Conservation (phyloP, 2,113 vertebrate genomes). For the Ophiodon elongatus region DNA sequence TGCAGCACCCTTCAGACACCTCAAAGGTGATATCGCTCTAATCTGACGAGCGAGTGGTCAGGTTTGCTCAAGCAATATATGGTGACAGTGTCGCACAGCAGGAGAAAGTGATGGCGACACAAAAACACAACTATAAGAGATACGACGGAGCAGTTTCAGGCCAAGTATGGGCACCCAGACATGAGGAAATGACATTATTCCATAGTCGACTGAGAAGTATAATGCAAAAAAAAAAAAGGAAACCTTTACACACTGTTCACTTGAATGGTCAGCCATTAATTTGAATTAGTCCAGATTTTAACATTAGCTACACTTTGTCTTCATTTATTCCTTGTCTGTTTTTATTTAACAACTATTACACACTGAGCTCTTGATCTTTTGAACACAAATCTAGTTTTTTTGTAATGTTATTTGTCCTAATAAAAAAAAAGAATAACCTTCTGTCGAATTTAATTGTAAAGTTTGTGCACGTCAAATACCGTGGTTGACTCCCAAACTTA, state of each 20-base stretch:
- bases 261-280: background rate
- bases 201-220: background rate
- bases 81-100: conserved; percentile 14
- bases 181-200: background rate
- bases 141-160: conserved; percentile 15
- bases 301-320: background rate
- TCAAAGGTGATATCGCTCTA: conserved; percentile 3
- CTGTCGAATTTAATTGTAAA: background rate
- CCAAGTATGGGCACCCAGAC: background rate
- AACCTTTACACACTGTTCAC: background rate
- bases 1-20: background rate
- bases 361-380: background rate
- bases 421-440: background rate
- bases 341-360: background rate
- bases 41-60: conserved; percentile 13
- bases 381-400: background rate
- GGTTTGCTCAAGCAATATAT: background rate
- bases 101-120: conserved; percentile 10
- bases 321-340: background rate
- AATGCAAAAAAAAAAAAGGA: background rate
- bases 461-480: background rate
- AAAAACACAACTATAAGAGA: background rate
- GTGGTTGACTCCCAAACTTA: background rate
- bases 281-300: background rate
- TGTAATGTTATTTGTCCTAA: background rate